Conservation (phyloP, 2,888 invertebrate genomes). For the Timandra comae region DNA sequence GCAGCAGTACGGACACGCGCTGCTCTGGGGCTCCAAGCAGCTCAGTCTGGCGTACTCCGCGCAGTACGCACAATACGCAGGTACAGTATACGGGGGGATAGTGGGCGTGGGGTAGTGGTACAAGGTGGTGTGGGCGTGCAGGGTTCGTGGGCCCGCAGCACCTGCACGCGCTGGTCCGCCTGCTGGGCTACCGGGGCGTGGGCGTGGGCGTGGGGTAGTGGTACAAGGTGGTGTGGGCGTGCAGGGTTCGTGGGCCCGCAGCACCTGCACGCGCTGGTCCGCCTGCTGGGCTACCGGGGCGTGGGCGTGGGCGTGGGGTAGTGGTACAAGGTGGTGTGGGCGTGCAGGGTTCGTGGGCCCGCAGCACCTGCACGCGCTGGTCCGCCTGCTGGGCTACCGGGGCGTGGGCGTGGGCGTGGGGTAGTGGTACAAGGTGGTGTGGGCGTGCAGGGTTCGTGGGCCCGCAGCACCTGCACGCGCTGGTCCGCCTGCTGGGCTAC, state of each 20-base stretch:
- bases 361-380: too few relatives aligned
- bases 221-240: conserved; percentile 93
- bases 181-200: conserved; percentile 99
- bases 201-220: conserved; percentile 98
- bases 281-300: conserved; percentile 98
- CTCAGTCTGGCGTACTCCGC: conserved; percentile 93
- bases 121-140: conserved; percentile 1
- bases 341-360: conserved; percentile 34
- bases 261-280: conserved; percentile 95
- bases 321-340: conserved; percentile 94
- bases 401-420: too few relatives aligned
- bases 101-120: too few relatives aligned
- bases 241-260: conserved; percentile 91
- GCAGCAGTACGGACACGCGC: conserved; percentile 94
- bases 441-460: conserved; percentile 87
- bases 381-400: too few relatives aligned
- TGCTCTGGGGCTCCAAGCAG: conserved; percentile 97
- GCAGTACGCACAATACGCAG: conserved; percentile 93
- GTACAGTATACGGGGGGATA: conserved; percentile 47
- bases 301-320: conserved; percentile 99
- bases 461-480: conserved; percentile 93
- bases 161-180: conserved; percentile 93
- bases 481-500: conserved; percentile 97
- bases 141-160: conserved; percentile 95
- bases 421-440: not conserved